Percentiles rank a stretch among this genome's conserved stretches.
Evolutionary conservation across 2,888 invertebrate species (phyloP).

Genomic region (Diloba caeruleocephala): DNA sequence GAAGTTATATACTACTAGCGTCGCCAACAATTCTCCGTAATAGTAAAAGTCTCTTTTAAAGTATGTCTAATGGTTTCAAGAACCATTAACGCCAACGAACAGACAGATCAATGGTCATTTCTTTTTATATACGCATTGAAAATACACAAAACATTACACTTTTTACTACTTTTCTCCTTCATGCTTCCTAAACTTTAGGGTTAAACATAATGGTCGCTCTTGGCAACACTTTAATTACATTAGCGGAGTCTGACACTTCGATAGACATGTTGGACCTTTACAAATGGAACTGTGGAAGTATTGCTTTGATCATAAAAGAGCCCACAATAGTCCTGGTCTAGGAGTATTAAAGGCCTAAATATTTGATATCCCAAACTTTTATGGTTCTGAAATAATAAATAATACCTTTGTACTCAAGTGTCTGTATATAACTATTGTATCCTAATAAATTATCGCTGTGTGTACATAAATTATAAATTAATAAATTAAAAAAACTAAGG

Average conservation of each 20-base stretch:
- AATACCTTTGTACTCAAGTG: too few species aligned
- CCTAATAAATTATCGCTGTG: too few species aligned
- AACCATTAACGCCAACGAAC: constrained; percentile 43
- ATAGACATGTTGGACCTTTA: constrained; percentile 4
- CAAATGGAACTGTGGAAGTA: too few species aligned
- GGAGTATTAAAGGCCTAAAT: too few species aligned
- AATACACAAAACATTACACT: constrained; percentile 33
- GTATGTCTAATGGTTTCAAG: constrained; percentile 43
- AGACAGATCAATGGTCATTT: constrained; percentile 43
- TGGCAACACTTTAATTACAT: constrained; percentile 16
- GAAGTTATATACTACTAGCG: constrained; percentile 22
- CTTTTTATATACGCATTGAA: constrained; percentile 32
- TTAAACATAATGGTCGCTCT: constrained; percentile 1
- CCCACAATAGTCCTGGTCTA: too few species aligned
- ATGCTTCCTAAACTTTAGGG: constrained; percentile 24
- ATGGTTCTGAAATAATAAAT: too few species aligned
- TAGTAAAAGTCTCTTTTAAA: constrained; percentile 37
- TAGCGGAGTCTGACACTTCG: constrained; percentile 17
- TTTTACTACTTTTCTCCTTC: constrained; percentile 31
- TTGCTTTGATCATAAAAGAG: too few species aligned
- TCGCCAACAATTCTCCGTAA: constrained; percentile 28
- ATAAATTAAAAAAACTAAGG: too few species aligned
- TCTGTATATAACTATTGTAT: too few species aligned
- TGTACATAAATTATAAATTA: too few species aligned
- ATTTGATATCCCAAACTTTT: too few species aligned